Evolutionary conservation across 2,113 vertebrate species (phyloP), one percentile per base, ranked within the genome.

Genomic region (Plecturocebus donacophilus): DNA sequence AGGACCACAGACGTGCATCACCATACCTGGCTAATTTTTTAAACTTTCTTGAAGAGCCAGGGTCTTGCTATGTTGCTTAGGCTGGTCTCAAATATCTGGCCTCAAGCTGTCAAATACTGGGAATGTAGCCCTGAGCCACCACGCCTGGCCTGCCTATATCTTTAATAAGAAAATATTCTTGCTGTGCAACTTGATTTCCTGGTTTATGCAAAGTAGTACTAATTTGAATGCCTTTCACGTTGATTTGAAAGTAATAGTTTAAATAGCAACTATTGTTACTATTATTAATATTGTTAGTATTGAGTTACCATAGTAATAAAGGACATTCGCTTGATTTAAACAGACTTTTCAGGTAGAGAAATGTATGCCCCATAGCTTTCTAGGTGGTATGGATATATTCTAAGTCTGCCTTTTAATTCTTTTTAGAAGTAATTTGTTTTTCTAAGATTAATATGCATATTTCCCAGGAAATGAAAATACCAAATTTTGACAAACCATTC

Each of bases 231-330:
- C 32, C 4, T 96, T 91, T 95, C 87, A 71, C 81, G 45, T 93
- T 91, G 70, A 56, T 87, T 94, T 97, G 64, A 98, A 96, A 91
- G 25, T 42, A 94, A 4, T 91, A 88, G 90, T 98, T 97, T 97
- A 90, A 93, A 95, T 86, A 96, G 92, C 52, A 94, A 40, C 90
- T 84, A 88, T 90, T 97, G 81, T 96, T 95, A 83, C 61, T 64
- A 32, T 6, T 64, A 64, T 32, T 35, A 68, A 68, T 68, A n/a
- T 32, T n/a, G 92, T 96, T 87, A 97, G 10, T 81, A 71, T 40
- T 68, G 79, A 49, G 84, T 97, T 95, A 85, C 95, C 49, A 94
- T 97, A 54, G 92, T 64, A 97, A 97, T 90, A 90, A 92, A 90
- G 75, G 20, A 70, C 32, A 79, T 88, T 96, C 13, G 75, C 54